Evolutionary conservation across 2,113 vertebrate genomes (phyloP), one percentile per base, ranked within the genome.

Genomic region (Addax nasomaculatus): DNA sequence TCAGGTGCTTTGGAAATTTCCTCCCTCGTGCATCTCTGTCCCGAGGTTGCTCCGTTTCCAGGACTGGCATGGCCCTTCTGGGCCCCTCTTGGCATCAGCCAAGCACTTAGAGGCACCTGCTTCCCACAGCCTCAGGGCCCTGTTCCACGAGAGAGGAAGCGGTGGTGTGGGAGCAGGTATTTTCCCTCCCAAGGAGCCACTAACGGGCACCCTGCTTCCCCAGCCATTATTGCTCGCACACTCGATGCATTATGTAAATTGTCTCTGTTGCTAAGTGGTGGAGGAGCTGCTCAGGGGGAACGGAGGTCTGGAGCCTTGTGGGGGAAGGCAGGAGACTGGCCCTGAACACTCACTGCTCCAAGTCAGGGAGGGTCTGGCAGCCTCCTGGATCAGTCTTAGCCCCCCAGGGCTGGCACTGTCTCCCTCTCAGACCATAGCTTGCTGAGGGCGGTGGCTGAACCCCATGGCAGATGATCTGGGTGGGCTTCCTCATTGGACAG

Each of bases 181-280:
- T 95, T 93, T 84, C 95, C 85, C 64, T 98, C 93, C 96, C 33
- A 0, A 93, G 91, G 86, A 95, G 62, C 88, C 87, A 43, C 92
- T 93, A 83, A 60, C 47, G 7, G 97, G 97, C 95, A 95, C 96
- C 96, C 97, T 81, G 70, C 96, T 95, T 93, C 94, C 89, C 81
- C 90, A 97, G 95, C 97, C 97, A 86, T 97, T 97, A 97, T 43
- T 94, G 90, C 78, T 93, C 93, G 94, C 90, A 80, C 81, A 91
- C 36, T 70, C 0, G 0, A 80, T 97, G 97, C 97, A 96, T 98
- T 98, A 98, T 97, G 98, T 97, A 98, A 98, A 98, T 97, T 89
- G 91, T 97, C 97, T 97, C 98, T 0, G 70, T 95, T 93, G 97
- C 97, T 97, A 97, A 98, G 95, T 98, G 96, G 94, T 86, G 30